phyloP scores from a whole-genome alignment of 2,797 vertebrate species.

The Manis javanica region DNA sequence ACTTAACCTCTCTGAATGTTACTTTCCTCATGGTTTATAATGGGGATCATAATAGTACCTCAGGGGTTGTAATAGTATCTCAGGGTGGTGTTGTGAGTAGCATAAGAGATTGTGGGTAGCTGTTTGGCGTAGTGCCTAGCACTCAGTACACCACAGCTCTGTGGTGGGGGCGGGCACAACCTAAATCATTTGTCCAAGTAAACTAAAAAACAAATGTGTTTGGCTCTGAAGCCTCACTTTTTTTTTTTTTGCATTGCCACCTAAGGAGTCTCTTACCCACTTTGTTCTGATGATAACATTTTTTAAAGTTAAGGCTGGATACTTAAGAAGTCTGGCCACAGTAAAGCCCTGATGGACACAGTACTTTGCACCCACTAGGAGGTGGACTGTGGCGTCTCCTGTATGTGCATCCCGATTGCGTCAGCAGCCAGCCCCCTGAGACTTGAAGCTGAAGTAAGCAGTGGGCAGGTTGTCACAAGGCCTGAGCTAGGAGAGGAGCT shows the following conservation, averaged over 20 bases:
- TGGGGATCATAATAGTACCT: not conserved
- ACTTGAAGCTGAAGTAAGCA: not conserved
- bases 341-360: not conserved
- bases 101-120: not conserved
- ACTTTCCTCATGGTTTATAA: not conserved
- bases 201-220: not conserved
- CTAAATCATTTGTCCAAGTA: not conserved
- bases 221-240: not conserved
- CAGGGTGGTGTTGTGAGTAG: not conserved
- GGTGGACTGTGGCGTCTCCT: no score
- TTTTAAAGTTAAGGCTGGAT: not conserved
- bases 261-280: not conserved
- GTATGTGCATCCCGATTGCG: rapidly evolving
- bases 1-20: conserved; percentile 26
- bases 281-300: not conserved
- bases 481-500: rapidly evolving
- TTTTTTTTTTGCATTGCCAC: not conserved
- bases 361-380: rapidly evolving
- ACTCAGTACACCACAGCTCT: rapidly evolving
- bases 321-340: not conserved
- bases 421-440: rapidly evolving
- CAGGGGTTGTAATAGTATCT: no score
- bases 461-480: not conserved
- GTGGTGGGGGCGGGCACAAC: rapidly evolving
- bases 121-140: rapidly evolving